Evolutionary conservation across 2,113 vertebrate species (phyloP).

Genomic region (Psilopogon haemacephalus): DNA sequence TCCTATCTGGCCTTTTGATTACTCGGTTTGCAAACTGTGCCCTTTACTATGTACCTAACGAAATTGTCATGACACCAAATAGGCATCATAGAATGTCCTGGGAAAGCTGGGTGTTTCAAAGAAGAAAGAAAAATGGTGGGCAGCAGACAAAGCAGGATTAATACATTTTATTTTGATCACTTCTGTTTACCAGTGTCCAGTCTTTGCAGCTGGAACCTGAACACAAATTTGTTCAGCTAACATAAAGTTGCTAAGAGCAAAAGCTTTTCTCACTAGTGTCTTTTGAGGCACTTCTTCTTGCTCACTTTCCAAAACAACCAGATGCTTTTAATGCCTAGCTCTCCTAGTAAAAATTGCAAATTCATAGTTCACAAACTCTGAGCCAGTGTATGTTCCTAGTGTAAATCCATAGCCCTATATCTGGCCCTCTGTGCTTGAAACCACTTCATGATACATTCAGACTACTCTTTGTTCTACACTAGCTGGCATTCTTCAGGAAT

Average conservation of each 20-base stretch:
- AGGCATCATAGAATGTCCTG: background rate
- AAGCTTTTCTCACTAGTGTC: constrained; percentile 51
- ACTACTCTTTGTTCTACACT: background rate
- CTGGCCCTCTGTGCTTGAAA: background rate
- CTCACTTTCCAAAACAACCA: constrained; percentile 12
- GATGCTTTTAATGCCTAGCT: background rate
- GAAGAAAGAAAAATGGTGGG: background rate
- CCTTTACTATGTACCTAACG: background rate
- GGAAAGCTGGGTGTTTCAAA: background rate
- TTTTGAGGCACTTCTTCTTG: constrained; percentile 17
- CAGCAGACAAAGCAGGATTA: background rate
- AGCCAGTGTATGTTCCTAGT: background rate
- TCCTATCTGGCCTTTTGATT: background rate
- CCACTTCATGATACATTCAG: background rate
- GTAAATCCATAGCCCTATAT: background rate
- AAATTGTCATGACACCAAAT: background rate
- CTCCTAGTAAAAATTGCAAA: background rate
- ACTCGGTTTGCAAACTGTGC: background rate
- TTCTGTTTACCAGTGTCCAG: background rate
- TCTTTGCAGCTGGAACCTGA: background rate
- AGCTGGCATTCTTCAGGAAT: background rate
- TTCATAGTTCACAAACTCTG: background rate
- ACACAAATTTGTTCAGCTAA: constrained; percentile 5
- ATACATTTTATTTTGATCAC: background rate
- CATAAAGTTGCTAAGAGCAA: constrained; percentile 8